These are phyloP conservation scores for Melanostigma gelatinosum DNA, from an alignment of 2,113 vertebrate species.

Conservation along the genomic window DNA sequence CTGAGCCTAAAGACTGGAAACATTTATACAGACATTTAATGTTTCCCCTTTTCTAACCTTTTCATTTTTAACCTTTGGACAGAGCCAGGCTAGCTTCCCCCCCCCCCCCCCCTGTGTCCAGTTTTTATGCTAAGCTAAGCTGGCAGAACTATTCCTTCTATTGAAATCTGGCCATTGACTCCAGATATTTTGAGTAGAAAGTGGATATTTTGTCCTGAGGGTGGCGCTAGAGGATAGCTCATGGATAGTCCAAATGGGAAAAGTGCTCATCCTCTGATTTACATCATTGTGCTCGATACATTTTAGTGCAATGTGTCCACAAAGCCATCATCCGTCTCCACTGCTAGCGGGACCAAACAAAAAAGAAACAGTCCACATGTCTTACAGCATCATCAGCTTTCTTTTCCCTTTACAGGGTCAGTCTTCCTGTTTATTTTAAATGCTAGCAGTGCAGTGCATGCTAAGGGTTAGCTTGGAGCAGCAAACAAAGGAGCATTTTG, in stretches of 20 bases:
- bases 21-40: background rate
- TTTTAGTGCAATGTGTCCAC: slow-evolving; percentile 20
- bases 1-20: background rate
- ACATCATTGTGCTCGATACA: slow-evolving; percentile 4
- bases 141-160: background rate
- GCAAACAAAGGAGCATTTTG: background rate
- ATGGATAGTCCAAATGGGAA: background rate
- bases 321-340: background rate
- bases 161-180: background rate
- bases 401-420: slow-evolving; percentile 10
- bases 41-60: background rate
- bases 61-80: background rate
- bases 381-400: background rate
- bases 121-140: background rate
- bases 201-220: slow-evolving; percentile 16
- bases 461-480: background rate
- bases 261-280: slow-evolving; percentile 25
- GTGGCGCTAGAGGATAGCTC: slow-evolving; percentile 22
- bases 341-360: background rate
- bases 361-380: slow-evolving; percentile 2
- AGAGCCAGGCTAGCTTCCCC: no score
- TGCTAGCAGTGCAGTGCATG: background rate
- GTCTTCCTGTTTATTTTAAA: background rate
- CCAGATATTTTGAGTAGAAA: background rate
- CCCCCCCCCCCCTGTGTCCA: no score